Evolutionary conservation across 1,140 invertebrate species (phyloP).

Genomic region (Lerema accius): DNA sequence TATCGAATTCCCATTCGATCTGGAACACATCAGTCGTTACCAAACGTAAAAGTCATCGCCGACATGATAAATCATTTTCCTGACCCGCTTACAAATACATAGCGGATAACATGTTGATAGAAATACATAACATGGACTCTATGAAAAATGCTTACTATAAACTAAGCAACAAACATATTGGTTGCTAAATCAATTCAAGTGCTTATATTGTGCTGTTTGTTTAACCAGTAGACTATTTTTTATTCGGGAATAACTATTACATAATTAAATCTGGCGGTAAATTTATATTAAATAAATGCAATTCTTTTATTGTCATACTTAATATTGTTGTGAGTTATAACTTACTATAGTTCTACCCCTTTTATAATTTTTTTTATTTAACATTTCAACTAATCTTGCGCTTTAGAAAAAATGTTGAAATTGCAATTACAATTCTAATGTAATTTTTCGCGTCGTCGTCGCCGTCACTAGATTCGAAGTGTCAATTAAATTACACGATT

Average conservation of each 20-base stretch:
- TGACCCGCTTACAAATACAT: slow-evolving; percentile 53
- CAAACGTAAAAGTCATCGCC: slow-evolving; percentile 55
- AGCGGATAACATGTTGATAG: slow-evolving; percentile 30
- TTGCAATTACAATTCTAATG: slow-evolving; percentile 49
- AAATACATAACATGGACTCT: slow-evolving; percentile 25
- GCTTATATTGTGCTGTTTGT: too few relatives aligned
- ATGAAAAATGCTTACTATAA: slow-evolving; percentile 5
- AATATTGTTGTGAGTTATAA: too few relatives aligned
- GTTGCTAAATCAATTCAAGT: background rate
- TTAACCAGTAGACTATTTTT: too few relatives aligned
- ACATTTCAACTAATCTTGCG: too few relatives aligned
- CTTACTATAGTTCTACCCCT: too few relatives aligned
- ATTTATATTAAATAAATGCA: too few relatives aligned
- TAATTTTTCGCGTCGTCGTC: too few relatives aligned
- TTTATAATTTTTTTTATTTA: too few relatives aligned
- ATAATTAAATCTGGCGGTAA: too few relatives aligned
- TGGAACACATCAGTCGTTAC: slow-evolving; percentile 57
- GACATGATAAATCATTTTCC: slow-evolving; percentile 52
- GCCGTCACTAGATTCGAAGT: slow-evolving; percentile 71
- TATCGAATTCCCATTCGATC: slow-evolving; percentile 49
- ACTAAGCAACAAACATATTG: background rate
- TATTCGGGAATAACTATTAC: too few relatives aligned
- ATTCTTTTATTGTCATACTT: too few relatives aligned
- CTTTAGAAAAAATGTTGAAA: slow-evolving; percentile 38
- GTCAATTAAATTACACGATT: slow-evolving; percentile 77